Evolutionary conservation across 2,888 invertebrate genomes (phyloP).

Genomic region (Agriopis marginaria): DNA sequence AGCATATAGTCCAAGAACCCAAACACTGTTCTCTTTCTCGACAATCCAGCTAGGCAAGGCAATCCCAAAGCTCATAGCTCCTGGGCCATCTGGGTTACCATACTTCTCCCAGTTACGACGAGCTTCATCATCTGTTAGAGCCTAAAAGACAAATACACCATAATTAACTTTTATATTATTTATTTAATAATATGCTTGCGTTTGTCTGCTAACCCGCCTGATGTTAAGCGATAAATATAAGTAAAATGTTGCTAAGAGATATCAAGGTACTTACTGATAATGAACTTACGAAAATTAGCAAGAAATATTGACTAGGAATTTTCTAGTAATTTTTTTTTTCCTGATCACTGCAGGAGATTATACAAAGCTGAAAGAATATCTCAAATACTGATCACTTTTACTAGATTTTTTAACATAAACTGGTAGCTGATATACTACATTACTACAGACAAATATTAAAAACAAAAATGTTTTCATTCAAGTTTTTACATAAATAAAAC

Average conservation of each 20-base stretch:
- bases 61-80: constrained; percentile 99
- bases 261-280: constrained; percentile 4
- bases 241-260: constrained; percentile 1
- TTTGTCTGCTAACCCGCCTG: too few relatives aligned
- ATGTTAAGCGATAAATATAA: neutral
- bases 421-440: too few relatives aligned
- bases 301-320: neutral
- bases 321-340: neutral
- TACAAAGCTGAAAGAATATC: too few relatives aligned
- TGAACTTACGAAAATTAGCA: neutral
- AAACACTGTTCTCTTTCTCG: constrained; percentile 99
- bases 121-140: constrained; percentile 98
- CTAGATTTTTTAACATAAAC: too few relatives aligned
- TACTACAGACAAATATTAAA: too few relatives aligned
- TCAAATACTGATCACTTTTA: too few relatives aligned
- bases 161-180: neutral
- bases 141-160: constrained; percentile 76
- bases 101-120: constrained; percentile 99
- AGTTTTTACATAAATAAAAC: too few relatives aligned
- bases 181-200: too few relatives aligned
- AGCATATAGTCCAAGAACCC: constrained; percentile 98
- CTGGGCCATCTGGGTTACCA: constrained; percentile 99
- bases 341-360: too few relatives aligned
- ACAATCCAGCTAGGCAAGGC: constrained; percentile 99
- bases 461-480: too few relatives aligned